Percentiles rank a stretch among this genome's conserved stretches.
Evolutionary conservation across 1,140 invertebrate genomes (phyloP).

Genomic region (Heliconius melpomene): DNA sequence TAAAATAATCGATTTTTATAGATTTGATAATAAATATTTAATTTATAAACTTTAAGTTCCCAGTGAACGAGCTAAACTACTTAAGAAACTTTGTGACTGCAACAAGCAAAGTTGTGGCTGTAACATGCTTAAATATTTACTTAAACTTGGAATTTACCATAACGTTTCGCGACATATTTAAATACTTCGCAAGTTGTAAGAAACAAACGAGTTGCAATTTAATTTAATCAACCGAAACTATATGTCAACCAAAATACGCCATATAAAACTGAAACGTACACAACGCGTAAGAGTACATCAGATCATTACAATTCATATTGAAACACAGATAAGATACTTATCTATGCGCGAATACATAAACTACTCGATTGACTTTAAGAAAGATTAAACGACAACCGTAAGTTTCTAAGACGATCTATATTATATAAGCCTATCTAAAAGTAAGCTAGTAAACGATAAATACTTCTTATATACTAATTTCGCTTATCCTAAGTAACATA

Average conservation of each 20-base stretch:
- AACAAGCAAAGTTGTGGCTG: conserved; percentile 13
- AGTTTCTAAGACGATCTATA: conserved; percentile 55
- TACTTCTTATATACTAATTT: conserved; percentile 70
- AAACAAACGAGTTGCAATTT: background rate
- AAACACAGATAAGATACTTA: conserved; percentile 52
- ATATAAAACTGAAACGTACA: conserved; percentile 6
- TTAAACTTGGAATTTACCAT: conserved; percentile 16
- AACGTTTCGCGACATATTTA: conserved; percentile 21
- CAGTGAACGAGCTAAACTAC: background rate
- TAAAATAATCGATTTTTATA: background rate
- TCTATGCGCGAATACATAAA: conserved; percentile 51
- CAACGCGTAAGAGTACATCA: background rate
- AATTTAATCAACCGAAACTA: background rate
- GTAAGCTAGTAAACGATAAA: conserved; percentile 70
- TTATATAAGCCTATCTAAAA: conserved; percentile 68
- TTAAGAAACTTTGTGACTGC: conserved; percentile 6
- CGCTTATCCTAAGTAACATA: conserved; percentile 71
- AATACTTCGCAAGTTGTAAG: background rate
- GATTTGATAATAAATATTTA: background rate
- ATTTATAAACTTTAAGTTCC: background rate
- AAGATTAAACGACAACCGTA: conserved; percentile 66
- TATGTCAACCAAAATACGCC: conserved; percentile 3
- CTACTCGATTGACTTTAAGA: conserved; percentile 48
- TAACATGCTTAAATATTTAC: conserved; percentile 20
- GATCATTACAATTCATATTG: conserved; percentile 31